A percentile compares a stretch with the other conserved stretches of the same genome.
These are phyloP conservation scores for Pharmacophagus antenor DNA, from an alignment of 2,888 invertebrate genomes.

Conservation along the genomic window DNA sequence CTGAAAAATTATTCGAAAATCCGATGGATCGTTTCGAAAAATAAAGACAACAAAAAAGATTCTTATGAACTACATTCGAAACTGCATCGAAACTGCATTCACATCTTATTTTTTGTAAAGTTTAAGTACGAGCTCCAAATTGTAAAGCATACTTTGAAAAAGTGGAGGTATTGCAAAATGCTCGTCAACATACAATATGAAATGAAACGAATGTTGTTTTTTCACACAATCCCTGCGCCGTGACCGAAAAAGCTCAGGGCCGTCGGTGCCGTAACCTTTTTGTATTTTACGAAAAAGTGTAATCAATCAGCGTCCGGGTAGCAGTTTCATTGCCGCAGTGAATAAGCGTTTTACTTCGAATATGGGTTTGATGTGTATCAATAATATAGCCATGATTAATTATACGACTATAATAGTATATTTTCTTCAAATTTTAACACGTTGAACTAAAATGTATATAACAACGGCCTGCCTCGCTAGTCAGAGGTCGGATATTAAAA, in stretches of 20 bases:
- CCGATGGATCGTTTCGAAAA: too few relatives aligned
- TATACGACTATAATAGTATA: background rate
- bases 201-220: background rate
- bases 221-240: slow-evolving; percentile 2
- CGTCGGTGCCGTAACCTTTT: slow-evolving; percentile 20
- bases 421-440: background rate
- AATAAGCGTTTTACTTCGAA: slow-evolving; percentile 16
- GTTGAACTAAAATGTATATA: too few relatives aligned
- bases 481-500: too few relatives aligned
- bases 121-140: background rate
- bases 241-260: slow-evolving; percentile 23
- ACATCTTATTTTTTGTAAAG: too few relatives aligned
- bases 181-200: background rate
- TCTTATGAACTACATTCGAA: too few relatives aligned
- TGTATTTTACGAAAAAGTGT: slow-evolving; percentile 10
- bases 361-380: slow-evolving; percentile 4
- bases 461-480: too few relatives aligned
- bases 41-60: too few relatives aligned
- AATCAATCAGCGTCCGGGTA: slow-evolving; percentile 24
- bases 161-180: background rate
- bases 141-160: background rate
- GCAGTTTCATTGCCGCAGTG: slow-evolving; percentile 20
- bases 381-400: background rate
- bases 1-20: too few relatives aligned
- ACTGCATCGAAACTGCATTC: too few relatives aligned